Evolutionary conservation across 2,888 invertebrate species (phyloP).

Genomic region (Cactoblastis cactorum): DNA sequence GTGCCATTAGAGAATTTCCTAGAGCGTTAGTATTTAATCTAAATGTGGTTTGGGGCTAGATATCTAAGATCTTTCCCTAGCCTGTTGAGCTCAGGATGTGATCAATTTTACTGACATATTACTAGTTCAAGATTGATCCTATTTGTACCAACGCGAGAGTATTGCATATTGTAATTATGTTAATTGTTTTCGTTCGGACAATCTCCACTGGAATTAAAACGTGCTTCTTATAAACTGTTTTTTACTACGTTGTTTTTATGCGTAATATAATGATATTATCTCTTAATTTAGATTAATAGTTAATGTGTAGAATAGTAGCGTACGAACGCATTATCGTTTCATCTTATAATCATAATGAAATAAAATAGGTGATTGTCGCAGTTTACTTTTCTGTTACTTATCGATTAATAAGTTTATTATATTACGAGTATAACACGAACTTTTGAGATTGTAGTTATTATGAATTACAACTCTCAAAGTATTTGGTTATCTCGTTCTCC

Average conservation of each 20-base stretch:
- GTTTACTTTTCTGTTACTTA: no score
- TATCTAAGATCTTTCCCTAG: not conserved
- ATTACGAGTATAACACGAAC: no score
- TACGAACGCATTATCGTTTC: not conserved
- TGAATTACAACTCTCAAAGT: no score
- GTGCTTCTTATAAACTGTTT: constrained; percentile 2
- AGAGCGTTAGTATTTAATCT: no score
- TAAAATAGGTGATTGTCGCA: no score
- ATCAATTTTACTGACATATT: constrained; percentile 22
- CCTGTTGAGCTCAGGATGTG: constrained; percentile 25
- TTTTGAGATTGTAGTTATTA: no score
- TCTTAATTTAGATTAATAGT: not conserved
- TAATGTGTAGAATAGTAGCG: not conserved
- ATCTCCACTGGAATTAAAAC: constrained; percentile 11
- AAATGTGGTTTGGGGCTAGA: not conserved
- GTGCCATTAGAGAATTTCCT: no score
- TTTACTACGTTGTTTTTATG: not conserved
- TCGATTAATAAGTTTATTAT: no score
- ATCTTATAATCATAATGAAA: no score
- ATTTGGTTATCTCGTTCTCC: no score
- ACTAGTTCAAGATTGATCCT: constrained; percentile 8
- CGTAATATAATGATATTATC: not conserved
- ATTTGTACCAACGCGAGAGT: constrained; percentile 20
- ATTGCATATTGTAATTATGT: constrained; percentile 20
- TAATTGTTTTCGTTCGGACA: constrained; percentile 11